Evolutionary conservation across 1,140 invertebrate genomes (phyloP).

Genomic region (Apis cerana): DNA sequence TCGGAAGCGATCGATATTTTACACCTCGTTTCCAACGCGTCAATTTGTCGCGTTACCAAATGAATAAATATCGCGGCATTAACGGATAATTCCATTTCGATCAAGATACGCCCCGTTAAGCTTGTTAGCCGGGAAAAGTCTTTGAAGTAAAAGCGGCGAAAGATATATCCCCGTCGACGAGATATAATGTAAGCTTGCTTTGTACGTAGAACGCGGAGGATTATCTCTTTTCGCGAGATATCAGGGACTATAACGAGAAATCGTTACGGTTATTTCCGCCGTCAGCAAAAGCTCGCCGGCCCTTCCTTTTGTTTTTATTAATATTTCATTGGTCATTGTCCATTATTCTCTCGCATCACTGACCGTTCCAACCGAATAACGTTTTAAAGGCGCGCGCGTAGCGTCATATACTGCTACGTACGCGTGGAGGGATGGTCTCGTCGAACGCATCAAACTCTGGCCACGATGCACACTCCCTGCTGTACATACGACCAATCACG

Average conservation of each 20-base stretch:
- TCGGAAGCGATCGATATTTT: neutral
- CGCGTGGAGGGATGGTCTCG: conserved; percentile 17
- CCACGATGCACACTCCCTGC: conserved; percentile 45
- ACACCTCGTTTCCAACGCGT: neutral
- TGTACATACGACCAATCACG: conserved; percentile 55
- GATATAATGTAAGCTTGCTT: neutral
- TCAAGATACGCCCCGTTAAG: neutral
- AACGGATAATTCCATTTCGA: neutral
- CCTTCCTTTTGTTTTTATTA: conserved; percentile 27
- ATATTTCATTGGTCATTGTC: conserved; percentile 44
- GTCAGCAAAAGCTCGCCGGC: neutral
- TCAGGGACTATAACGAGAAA: conserved; percentile 3
- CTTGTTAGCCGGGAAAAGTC: neutral
- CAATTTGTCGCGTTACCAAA: neutral
- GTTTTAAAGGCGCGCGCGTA: conserved; percentile 28
- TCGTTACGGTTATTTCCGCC: conserved; percentile 5
- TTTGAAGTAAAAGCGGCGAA: neutral
- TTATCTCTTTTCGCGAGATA: conserved; percentile 10
- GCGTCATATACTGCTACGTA: conserved; percentile 8
- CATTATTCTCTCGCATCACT: conserved; percentile 52
- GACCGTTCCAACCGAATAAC: conserved; percentile 44
- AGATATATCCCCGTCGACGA: no score
- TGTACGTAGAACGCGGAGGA: neutral
- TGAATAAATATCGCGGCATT: neutral
- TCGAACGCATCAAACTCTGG: conserved; percentile 17